Conservation (phyloP, 64 coral and sea anemone species). For the Stichodactyla mertensii region DNA sequence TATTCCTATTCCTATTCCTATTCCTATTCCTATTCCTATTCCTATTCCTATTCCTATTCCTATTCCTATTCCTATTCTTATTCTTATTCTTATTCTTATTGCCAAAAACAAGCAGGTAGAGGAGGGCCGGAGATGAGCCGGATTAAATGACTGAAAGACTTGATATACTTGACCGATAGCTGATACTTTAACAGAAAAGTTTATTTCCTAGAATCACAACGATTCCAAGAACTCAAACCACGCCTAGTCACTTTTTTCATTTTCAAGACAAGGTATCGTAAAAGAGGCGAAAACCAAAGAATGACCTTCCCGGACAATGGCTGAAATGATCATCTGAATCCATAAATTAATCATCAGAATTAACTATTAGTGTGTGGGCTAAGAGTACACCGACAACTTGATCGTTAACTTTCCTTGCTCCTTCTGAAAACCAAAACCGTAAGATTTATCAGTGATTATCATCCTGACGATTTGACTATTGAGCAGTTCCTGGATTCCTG, state of each 20-base stretch:
- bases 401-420: background rate
- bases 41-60: no score
- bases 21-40: no score
- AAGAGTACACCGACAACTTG: background rate
- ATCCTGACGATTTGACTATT: background rate
- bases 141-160: no score
- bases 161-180: no score
- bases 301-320: background rate
- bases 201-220: background rate
- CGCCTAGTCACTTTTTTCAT: background rate
- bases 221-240: background rate
- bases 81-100: no score
- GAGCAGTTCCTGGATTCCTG: background rate
- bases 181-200: no score
- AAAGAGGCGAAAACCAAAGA: background rate
- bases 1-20: no score
- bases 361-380: background rate
- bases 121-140: no score
- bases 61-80: no score
- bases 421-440: background rate
- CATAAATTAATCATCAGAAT: background rate
- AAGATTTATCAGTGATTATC: background rate
- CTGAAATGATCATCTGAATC: background rate
- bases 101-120: no score
- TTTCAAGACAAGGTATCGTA: background rate